Evolutionary conservation across 2,113 vertebrate species (phyloP).

Genomic region (Alethe castanea): DNA sequence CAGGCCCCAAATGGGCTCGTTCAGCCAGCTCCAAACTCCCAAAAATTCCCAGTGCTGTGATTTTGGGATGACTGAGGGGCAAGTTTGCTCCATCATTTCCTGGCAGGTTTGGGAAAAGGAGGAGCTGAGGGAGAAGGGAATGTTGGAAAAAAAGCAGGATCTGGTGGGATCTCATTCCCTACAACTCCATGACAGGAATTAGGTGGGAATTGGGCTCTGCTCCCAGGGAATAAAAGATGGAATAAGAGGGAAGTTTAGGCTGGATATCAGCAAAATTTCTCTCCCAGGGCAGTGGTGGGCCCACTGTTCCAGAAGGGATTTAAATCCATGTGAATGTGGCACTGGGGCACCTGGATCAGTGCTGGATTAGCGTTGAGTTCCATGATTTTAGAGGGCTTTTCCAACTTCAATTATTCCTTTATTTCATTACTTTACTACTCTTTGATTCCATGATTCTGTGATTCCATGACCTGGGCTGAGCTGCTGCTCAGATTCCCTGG

Average conservation of each 20-base stretch:
- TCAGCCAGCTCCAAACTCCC: not conserved
- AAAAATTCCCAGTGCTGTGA: rapidly evolving
- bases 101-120: not conserved
- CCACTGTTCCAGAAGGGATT: not conserved
- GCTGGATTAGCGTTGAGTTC: not conserved
- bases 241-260: not conserved
- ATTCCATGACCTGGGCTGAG: not conserved
- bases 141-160: not conserved
- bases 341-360: not conserved
- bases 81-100: not conserved
- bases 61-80: not conserved
- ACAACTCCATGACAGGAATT: not conserved
- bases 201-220: not conserved
- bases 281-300: not conserved
- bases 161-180: not conserved
- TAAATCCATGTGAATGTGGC: not conserved
- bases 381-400: not conserved
- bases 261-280: not conserved
- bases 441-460: not conserved
- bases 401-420: not conserved
- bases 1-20: not conserved
- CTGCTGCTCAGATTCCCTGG: not conserved
- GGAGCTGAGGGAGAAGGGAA: not conserved
- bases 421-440: not conserved
- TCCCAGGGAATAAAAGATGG: not conserved